Evolutionary conservation across 2,888 invertebrate genomes (phyloP).

Genomic region (Exephanes ischioxanthus): DNA sequence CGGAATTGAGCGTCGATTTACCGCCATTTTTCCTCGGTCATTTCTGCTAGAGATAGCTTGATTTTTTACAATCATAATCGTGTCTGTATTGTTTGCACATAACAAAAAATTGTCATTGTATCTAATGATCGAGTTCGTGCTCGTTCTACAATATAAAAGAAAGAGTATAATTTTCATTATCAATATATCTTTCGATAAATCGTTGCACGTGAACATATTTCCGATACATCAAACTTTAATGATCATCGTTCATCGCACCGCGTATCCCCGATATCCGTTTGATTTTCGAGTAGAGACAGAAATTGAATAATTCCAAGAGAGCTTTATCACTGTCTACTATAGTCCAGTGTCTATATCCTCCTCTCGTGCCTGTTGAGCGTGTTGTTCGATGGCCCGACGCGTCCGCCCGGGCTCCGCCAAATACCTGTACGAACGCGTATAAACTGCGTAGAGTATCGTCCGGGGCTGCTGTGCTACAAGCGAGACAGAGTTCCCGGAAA

Average conservation of each 20-base stretch:
- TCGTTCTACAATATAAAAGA: neutral
- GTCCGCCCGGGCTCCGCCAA: constrained; percentile 23
- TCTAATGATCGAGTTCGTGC: too few relatives aligned
- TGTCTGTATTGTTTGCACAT: too few relatives aligned
- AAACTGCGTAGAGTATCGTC: constrained; percentile 22
- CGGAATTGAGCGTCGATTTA: too few relatives aligned
- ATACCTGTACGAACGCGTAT: constrained; percentile 38
- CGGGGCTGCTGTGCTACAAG: neutral
- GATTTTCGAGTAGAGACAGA: constrained; percentile 26
- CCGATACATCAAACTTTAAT: constrained; percentile 48
- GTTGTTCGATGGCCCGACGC: constrained; percentile 33
- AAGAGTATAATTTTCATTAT: neutral
- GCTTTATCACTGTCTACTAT: constrained; percentile 18
- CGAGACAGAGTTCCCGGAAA: constrained; percentile 10
- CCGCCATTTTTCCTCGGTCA: too few relatives aligned
- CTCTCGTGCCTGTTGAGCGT: constrained; percentile 36
- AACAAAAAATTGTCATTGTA: too few relatives aligned
- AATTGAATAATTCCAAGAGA: constrained; percentile 56
- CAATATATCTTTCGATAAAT: neutral
- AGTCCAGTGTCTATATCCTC: constrained; percentile 14
- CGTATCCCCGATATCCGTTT: constrained; percentile 24
- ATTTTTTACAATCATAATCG: too few relatives aligned
- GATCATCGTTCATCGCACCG: constrained; percentile 30
- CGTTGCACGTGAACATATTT: neutral
- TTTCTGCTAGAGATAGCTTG: too few relatives aligned